phyloP scores from a whole-genome alignment of 2,888 invertebrate genomes.

The Cordilura impudica region DNA sequence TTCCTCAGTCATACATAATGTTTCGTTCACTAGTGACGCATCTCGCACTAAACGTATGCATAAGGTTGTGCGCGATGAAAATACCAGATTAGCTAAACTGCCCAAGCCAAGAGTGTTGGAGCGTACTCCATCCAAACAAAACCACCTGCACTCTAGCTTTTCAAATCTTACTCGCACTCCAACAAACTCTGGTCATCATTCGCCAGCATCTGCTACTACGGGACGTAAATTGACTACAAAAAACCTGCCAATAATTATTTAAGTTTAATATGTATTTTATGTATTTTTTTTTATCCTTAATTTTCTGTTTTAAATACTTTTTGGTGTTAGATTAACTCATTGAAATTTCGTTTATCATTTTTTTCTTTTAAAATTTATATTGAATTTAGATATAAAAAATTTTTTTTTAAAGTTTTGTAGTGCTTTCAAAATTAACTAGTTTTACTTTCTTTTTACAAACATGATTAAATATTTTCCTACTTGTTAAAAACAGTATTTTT shows the following conservation, averaged over 20 bases:
- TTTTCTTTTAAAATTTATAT: too few relatives aligned
- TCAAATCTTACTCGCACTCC: slow-evolving; percentile 44
- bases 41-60: slow-evolving; percentile 54
- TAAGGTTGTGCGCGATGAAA: slow-evolving; percentile 55
- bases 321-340: slow-evolving; percentile 8
- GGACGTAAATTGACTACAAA: slow-evolving; percentile 71
- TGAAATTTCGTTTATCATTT: not conserved
- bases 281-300: slow-evolving; percentile 17
- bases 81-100: slow-evolving; percentile 46
- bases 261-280: slow-evolving; percentile 32
- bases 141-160: slow-evolving; percentile 35
- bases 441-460: not conserved
- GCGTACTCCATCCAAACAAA: slow-evolving; percentile 63
- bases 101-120: slow-evolving; percentile 62
- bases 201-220: slow-evolving; percentile 54
- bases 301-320: not conserved
- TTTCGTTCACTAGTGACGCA: slow-evolving; percentile 1
- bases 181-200: slow-evolving; percentile 33
- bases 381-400: slow-evolving; percentile 50
- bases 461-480: too few relatives aligned
- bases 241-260: slow-evolving; percentile 72
- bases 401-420: slow-evolving; percentile 2
- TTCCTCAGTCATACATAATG: slow-evolving; percentile 65
- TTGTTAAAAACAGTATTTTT: not conserved
- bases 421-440: not conserved